These are phyloP conservation scores for Trichopoda pennipes DNA, from an alignment of 2,888 invertebrate genomes.

Conservation along the genomic window DNA sequence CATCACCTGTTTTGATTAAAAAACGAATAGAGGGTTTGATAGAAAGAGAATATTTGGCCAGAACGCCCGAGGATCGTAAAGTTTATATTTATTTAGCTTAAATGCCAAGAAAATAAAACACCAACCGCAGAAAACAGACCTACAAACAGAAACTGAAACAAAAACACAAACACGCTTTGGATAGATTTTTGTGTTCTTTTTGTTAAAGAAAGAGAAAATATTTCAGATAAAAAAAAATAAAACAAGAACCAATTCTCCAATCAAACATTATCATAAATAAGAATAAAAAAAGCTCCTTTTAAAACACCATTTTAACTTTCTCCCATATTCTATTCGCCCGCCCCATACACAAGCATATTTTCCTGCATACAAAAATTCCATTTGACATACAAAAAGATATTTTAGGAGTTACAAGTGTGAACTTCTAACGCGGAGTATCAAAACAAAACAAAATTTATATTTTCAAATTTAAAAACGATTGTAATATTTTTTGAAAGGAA, in stretches of 20 bases:
- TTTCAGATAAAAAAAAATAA: constrained; percentile 5
- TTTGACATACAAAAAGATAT: constrained; percentile 36
- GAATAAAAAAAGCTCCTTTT: constrained; percentile 1
- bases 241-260: constrained; percentile 54
- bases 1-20: constrained; percentile 98
- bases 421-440: constrained; percentile 43
- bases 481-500: constrained; percentile 26
- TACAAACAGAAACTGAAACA: constrained; percentile 11
- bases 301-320: constrained; percentile 19
- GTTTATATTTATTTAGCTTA: constrained; percentile 97
- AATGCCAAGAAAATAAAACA: constrained; percentile 69
- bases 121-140: constrained; percentile 32
- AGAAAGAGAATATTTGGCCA: constrained; percentile 98
- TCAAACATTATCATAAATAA: constrained; percentile 53
- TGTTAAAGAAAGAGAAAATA: neutral
- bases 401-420: constrained; percentile 59
- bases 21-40: constrained; percentile 99
- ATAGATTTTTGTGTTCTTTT: constrained; percentile 45
- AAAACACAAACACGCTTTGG: constrained; percentile 48
- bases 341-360: constrained; percentile 12
- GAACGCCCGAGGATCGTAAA: constrained; percentile 98
- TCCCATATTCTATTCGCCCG: neutral
- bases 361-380: constrained; percentile 24
- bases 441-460: constrained; percentile 53
- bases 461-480: constrained; percentile 44